A percentile compares a stretch with the other conserved stretches of the same genome.
Evolutionary conservation across 2,113 vertebrate genomes (phyloP).

Genomic region (Lepidothrix coronata): DNA sequence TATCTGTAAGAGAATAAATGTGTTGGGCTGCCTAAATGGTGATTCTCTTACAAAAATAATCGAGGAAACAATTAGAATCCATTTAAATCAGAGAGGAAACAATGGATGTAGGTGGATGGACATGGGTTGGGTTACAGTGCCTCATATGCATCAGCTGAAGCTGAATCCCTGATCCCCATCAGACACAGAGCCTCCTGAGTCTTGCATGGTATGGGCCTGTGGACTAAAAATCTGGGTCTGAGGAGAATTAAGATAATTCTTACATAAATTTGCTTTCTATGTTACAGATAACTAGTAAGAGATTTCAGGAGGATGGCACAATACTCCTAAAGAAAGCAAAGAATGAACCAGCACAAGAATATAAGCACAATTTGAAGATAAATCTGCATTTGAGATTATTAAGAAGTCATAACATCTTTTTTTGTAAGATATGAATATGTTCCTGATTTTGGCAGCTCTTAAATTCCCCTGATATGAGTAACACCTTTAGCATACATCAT

Average conservation of each 20-base stretch:
- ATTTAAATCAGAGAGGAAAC: not conserved
- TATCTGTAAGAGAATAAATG: not conserved
- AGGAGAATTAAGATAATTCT: not conserved
- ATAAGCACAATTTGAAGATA: not conserved
- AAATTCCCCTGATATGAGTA: not conserved
- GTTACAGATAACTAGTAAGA: not conserved
- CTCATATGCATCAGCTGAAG: not conserved
- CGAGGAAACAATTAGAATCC: not conserved
- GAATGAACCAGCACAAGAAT: not conserved
- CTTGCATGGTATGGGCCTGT: not conserved
- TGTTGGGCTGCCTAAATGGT: not conserved
- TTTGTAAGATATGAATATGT: not conserved
- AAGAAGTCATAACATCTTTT: not conserved
- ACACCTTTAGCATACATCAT: not conserved
- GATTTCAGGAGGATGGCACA: not conserved
- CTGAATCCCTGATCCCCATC: not conserved
- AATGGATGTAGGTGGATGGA: not conserved
- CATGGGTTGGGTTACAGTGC: not conserved
- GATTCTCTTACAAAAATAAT: not conserved
- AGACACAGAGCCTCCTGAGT: not conserved
- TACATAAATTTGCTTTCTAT: not conserved
- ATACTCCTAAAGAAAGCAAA: not conserved
- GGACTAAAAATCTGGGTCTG: not conserved
- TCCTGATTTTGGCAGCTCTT: not conserved
- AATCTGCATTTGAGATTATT: not conserved